A percentile compares a stretch with the other conserved stretches of the same genome.
These are phyloP conservation scores for Nannobrachium achirus DNA, from an alignment of 2,113 vertebrate genomes.

Conservation along the genomic window DNA sequence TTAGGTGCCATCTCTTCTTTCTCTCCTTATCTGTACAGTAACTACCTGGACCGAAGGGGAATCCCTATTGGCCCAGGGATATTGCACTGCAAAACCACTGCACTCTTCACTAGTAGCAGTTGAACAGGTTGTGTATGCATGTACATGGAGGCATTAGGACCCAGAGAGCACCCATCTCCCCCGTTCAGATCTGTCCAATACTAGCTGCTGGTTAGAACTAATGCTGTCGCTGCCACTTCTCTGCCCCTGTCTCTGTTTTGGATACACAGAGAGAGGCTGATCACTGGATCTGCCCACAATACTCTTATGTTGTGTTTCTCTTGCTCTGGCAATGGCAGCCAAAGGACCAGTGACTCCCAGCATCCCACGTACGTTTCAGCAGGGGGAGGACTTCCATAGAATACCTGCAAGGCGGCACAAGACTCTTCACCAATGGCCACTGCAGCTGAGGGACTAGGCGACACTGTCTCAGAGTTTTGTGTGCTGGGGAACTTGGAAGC, in stretches of 20 bases:
- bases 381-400: slow-evolving; percentile 31
- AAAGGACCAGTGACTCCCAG: slow-evolving; percentile 14
- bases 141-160: slow-evolving; percentile 58
- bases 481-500: slow-evolving; percentile 9
- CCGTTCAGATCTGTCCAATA: slow-evolving; percentile 5
- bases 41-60: no score
- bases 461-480: slow-evolving; percentile 12
- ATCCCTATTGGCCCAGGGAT: no score
- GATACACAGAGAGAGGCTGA: slow-evolving; percentile 30
- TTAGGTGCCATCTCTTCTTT: no score
- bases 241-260: slow-evolving; percentile 16
- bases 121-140: background rate
- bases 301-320: background rate
- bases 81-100: background rate
- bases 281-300: slow-evolving; percentile 28
- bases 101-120: background rate
- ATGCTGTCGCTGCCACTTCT: slow-evolving; percentile 22
- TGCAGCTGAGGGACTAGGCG: slow-evolving; percentile 34
- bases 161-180: slow-evolving; percentile 22
- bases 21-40: no score
- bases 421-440: slow-evolving; percentile 7
- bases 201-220: background rate
- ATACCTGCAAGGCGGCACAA: slow-evolving; percentile 1
- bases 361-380: slow-evolving; percentile 25
- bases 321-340: slow-evolving; percentile 25